phyloP scores from a whole-genome alignment of 1,140 invertebrate genomes.

The Muscidifurax raptorellus region DNA sequence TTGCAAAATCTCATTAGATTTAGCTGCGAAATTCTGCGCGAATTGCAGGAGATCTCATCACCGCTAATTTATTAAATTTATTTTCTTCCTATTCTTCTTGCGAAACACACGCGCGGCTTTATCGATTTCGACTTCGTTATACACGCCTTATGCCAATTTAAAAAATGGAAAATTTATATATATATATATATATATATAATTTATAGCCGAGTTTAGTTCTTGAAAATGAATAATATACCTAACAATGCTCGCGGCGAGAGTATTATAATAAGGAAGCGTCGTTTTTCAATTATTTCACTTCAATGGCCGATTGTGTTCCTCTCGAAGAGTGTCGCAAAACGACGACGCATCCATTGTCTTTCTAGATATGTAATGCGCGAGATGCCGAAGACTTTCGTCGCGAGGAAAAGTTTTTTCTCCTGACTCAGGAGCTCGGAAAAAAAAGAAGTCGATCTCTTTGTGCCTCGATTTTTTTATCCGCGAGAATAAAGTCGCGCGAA shows the following conservation, averaged over 20 bases:
- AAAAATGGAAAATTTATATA: too few relatives aligned
- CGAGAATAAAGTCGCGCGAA: background rate
- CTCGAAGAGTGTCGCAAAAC: background rate
- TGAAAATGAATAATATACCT: background rate
- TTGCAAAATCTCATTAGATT: conserved; percentile 33
- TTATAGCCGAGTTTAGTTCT: background rate
- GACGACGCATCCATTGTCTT: conserved; percentile 15
- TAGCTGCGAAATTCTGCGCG: background rate
- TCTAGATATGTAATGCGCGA: background rate
- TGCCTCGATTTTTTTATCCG: background rate
- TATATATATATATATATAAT: too few relatives aligned
- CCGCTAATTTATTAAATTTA: background rate
- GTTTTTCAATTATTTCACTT: conserved; percentile 14
- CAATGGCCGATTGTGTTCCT: conserved; percentile 1
- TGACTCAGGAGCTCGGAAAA: background rate
- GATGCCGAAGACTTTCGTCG: conserved; percentile 1
- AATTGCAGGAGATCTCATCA: background rate
- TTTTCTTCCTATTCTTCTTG: background rate
- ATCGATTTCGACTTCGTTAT: too few relatives aligned
- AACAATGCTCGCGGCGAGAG: background rate
- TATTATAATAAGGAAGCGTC: background rate
- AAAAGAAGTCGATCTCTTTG: background rate
- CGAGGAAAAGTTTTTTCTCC: background rate
- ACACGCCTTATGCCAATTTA: too few relatives aligned
- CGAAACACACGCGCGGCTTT: too few relatives aligned